phyloP scores from a whole-genome alignment of 1,140 invertebrate genomes.

The Pinna nobilis region DNA sequence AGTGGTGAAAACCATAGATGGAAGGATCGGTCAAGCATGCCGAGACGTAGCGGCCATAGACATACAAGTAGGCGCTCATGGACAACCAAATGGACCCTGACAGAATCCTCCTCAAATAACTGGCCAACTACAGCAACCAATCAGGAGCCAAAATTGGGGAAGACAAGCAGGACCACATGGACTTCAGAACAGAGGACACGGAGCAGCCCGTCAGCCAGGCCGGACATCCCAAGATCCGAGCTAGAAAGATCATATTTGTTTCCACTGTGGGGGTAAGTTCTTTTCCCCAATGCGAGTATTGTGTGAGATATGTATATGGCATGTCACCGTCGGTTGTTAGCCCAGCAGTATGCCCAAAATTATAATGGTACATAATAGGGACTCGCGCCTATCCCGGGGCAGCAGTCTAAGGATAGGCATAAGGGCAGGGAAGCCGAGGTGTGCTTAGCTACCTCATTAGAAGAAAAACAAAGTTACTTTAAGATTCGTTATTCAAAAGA shows the following conservation, averaged over 20 bases:
- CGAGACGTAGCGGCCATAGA: too few species aligned
- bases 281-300: conserved; percentile 5
- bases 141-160: too few species aligned
- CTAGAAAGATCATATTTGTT: neutral
- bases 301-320: neutral
- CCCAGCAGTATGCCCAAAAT: neutral
- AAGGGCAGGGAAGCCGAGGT: conserved; percentile 15
- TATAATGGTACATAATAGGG: conserved; percentile 24
- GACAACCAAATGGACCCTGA: too few species aligned
- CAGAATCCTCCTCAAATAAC: too few species aligned
- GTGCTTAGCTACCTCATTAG: neutral
- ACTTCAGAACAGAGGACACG: neutral
- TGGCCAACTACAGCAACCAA: too few species aligned
- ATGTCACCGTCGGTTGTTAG: neutral
- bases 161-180: neutral
- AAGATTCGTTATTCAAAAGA: conserved; percentile 1
- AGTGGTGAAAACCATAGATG: too few species aligned
- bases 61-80: too few species aligned
- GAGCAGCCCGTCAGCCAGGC: too few species aligned
- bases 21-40: too few species aligned
- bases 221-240: neutral
- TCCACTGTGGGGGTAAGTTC: neutral
- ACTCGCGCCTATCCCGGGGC: conserved; percentile 33
- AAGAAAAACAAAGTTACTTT: conserved; percentile 29
- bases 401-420: conserved; percentile 26